A percentile compares a stretch with the other conserved stretches of the same genome.
Conservation (phyloP, 2,113 vertebrate genomes). For the Myanophis thanlyinensis region DNA sequence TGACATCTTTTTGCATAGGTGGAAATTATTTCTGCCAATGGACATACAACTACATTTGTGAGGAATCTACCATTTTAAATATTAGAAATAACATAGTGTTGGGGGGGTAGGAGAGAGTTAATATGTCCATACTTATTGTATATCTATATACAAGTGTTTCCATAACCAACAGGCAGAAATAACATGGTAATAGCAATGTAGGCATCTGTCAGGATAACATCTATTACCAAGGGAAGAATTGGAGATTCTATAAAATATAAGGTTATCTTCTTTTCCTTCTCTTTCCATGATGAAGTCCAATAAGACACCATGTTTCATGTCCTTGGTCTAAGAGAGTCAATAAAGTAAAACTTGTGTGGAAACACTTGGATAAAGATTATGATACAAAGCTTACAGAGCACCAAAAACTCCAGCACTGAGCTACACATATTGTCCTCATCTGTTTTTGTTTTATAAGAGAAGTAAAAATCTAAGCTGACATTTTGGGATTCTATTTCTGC, state of each 20-base stretch:
- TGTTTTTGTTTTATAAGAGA: neutral
- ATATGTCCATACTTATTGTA: slow-evolving; percentile 32
- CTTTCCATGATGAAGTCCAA: neutral
- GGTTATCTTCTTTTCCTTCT: neutral
- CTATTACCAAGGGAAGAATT: neutral
- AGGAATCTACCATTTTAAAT: slow-evolving; percentile 44
- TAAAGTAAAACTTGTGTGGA: neutral
- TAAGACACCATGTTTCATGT: neutral
- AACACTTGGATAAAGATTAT: neutral
- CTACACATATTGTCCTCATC: neutral
- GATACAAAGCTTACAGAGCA: neutral
- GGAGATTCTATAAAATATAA: neutral
- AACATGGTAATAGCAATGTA: slow-evolving; percentile 26
- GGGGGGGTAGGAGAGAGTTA: slow-evolving; percentile 46
- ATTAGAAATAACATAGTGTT: slow-evolving; percentile 45
- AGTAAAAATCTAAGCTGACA: neutral
- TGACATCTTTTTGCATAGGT: slow-evolving; percentile 47
- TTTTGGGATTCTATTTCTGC: neutral
- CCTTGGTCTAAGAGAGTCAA: neutral
- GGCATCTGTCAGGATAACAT: neutral
- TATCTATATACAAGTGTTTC: slow-evolving; percentile 36
- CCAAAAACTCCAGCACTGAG: neutral
- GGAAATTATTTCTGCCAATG: slow-evolving; percentile 58
- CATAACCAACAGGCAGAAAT: slow-evolving; percentile 18
- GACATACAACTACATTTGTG: slow-evolving; percentile 29